Evolutionary conservation across 2,113 vertebrate genomes (phyloP), one percentile per base, ranked within the genome.

Genomic region (Strix uralensis): DNA sequence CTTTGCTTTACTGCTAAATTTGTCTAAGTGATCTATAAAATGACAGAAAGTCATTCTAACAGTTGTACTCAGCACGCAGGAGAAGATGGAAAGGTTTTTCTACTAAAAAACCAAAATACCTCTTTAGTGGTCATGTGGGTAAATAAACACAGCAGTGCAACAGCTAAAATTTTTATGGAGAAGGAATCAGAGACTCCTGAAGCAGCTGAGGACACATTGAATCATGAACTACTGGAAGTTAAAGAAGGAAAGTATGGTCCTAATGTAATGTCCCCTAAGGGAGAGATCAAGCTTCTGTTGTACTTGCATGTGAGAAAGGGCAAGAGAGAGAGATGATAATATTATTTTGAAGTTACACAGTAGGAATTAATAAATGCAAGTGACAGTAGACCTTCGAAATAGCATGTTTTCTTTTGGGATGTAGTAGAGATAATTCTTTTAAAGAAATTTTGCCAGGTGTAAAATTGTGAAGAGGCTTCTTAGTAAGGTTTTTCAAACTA

Each of bases 1-100:
- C 51, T 94, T 85, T 80, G 62, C 74, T 87, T 91, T 91, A 69
- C 86, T 89, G 57, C 81, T 92, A 79, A 86, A 89, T 95, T 95
- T 93, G 36, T 91, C 66, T 63, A 75, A 94, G 73, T 79, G 69
- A 87, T 87, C 77, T 91, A 47, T 94, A 94, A 89, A 90, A 91
- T 87, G 77, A 54, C 80, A 86, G 70, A 73, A 93, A 86, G 75
- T 78, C 55, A 77, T 77, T 86, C 9, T 47, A 57, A 21, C 21
- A 73, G 46, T 66, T 69, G 27, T 87, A 72, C 54, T 91, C 40
- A 70, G 42, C 73, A 36, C 34, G 44, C 34, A 55, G 73, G 59
- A 63, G 72, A 36, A 69, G 77, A 88, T 40, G 30, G 59, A 81
- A 88, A 78, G 55, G 11, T 67, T 94, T 90, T 90, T 73, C 55